Base-by-base conservation (phyloP, 2,888 invertebrate genomes). In the Drosophila subsilvestris region DNA sequence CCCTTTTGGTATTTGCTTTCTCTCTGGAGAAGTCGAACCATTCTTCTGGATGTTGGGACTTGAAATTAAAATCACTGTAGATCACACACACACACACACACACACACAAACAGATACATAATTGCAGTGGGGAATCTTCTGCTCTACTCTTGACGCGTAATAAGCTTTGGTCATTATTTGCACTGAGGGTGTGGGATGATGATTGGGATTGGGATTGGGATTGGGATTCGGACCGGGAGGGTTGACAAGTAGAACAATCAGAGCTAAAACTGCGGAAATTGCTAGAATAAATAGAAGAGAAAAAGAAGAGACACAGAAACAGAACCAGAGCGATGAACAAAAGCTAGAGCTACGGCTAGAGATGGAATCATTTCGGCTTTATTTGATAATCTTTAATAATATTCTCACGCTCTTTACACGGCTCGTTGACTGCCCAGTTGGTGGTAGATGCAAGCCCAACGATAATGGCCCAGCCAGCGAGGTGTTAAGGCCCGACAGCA, bases 341-440 rank as follows among this genome's bases (percentile, higher is more conserved):
- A 79, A 66, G 70, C 66, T 12, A 9, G n/a, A n/a, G n/a, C n/a
- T 14, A 29, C 53, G 43, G n/a, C 43, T 18, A 44, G 29, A 44
- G 37, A 43, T 58, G 49, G 32, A 54, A 57, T 77, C 75, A 42
- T 42, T 50, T 54, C 9, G 49, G 61, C 37, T 63, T 43, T 49
- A 68, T 76, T 69, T 78, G 75, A 83, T 82, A 78, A 88, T 88
- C 79, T 88, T 53, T 62, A 69, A 81, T 74, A 77, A 76, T 77
- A 86, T 90, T 90, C 90, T 89, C 90, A 90, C 90, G 90, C 86
- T 86, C 75, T 89, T 90, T 89, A 86, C 80, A 90, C 88, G 90
- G 86, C 78, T 89, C 88, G 89, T 76, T 88, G 88, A 72, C 75
- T 72, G 51, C 54, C n/a, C 48, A 53, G 65, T 70, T 57, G 65